A percentile compares a stretch with the other conserved stretches of the same genome.
phyloP scores from a whole-genome alignment of 2,888 invertebrate species.

The Diplolepis rosae region DNA sequence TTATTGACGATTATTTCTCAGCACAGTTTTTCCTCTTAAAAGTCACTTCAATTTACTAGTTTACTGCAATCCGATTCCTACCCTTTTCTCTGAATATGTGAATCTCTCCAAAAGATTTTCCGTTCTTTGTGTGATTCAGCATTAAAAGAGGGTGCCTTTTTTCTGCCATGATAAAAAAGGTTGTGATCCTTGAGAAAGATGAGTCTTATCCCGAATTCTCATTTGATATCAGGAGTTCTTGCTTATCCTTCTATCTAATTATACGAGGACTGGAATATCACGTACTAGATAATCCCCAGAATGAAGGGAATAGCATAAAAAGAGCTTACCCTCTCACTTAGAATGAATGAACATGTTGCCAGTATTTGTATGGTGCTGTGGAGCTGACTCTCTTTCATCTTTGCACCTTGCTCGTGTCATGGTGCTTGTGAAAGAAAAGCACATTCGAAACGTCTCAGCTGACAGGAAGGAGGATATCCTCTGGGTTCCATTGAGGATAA shows the following conservation, averaged over 20 bases:
- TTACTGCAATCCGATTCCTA: background rate
- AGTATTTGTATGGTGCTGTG: background rate
- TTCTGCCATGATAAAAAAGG: background rate
- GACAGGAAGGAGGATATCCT: background rate
- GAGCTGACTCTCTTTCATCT: background rate
- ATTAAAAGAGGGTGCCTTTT: conserved; percentile 12
- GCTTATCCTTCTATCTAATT: conserved; percentile 8
- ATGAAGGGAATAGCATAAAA: conserved; percentile 1
- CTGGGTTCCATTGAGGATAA: background rate
- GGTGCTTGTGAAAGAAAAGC: background rate
- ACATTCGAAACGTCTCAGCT: background rate
- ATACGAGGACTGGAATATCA: background rate
- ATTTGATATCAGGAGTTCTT: background rate
- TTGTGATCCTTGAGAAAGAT: conserved; percentile 5
- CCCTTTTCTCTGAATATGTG: background rate
- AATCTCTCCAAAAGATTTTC: background rate
- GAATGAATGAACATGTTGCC: conserved; percentile 2
- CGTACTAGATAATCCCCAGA: conserved; percentile 16
- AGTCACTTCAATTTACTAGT: background rate
- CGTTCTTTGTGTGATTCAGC: background rate
- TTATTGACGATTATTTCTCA: conserved; percentile 14
- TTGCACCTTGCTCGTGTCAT: background rate
- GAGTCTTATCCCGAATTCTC: background rate
- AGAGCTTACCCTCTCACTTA: background rate
- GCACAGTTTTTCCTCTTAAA: background rate